A percentile compares a stretch with the other conserved stretches of the same genome.
Evolutionary conservation across 1,140 invertebrate genomes (phyloP).

Genomic region (Neelides sp.): DNA sequence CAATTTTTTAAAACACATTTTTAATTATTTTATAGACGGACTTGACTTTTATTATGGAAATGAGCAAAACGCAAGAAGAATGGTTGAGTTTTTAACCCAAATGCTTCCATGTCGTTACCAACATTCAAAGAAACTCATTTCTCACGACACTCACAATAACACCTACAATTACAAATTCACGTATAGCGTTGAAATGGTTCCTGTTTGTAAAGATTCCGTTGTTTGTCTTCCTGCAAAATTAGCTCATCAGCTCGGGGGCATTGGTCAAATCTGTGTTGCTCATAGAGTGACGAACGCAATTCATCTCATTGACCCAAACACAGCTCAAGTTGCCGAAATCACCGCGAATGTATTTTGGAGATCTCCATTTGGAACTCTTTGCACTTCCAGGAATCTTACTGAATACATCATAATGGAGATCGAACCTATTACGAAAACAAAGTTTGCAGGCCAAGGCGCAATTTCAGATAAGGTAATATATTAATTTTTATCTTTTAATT

Average conservation of each 20-base stretch:
- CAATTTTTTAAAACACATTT: background rate
- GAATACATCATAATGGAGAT: slow-evolving; percentile 95
- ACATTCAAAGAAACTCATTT: slow-evolving; percentile 88
- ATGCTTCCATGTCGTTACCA: slow-evolving; percentile 76
- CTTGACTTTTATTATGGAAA: slow-evolving; percentile 89
- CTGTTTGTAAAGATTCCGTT: slow-evolving; percentile 90
- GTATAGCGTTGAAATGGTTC: slow-evolving; percentile 85
- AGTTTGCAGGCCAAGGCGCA: slow-evolving; percentile 71
- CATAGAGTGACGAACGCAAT: slow-evolving; percentile 75
- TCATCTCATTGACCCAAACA: slow-evolving; percentile 84
- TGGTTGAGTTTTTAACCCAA: slow-evolving; percentile 80
- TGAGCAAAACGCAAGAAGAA: slow-evolving; percentile 81
- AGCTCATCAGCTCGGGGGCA: slow-evolving; percentile 78
- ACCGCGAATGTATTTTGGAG: slow-evolving; percentile 70
- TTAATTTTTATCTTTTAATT: slow-evolving; percentile 1
- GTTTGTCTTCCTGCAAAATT: slow-evolving; percentile 82
- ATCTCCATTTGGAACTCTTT: slow-evolving; percentile 70
- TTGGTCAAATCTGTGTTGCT: slow-evolving; percentile 79
- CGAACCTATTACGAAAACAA: slow-evolving; percentile 63
- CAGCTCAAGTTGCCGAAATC: slow-evolving; percentile 83
- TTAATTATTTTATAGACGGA: slow-evolving; percentile 56
- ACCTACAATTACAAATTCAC: slow-evolving; percentile 93
- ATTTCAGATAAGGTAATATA: slow-evolving; percentile 57
- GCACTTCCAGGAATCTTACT: slow-evolving; percentile 75
- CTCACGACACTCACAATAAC: slow-evolving; percentile 94